phyloP scores from a whole-genome alignment of 2,113 vertebrate species.

The Phaetusa simplex region DNA sequence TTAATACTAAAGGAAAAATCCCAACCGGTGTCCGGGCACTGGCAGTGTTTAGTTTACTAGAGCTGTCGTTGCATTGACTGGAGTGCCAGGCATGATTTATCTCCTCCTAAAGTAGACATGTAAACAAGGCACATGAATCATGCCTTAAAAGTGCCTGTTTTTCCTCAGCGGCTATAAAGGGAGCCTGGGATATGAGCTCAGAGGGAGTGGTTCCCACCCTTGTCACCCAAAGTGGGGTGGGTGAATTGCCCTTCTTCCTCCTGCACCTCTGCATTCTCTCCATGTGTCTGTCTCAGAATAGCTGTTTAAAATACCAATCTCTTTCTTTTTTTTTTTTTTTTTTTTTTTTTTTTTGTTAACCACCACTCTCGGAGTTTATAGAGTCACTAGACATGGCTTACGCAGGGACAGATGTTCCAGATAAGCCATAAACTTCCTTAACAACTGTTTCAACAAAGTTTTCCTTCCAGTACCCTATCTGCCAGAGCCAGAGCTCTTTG shows the following conservation, averaged over 20 bases:
- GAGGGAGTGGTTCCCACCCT: not conserved
- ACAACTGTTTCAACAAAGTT: not conserved
- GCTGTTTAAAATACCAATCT: not conserved
- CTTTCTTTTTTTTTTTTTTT: not conserved
- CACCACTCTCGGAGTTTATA: accelerated
- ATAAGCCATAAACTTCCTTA: not conserved
- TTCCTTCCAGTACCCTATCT: not conserved
- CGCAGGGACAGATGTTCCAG: not conserved
- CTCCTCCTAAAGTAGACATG: not conserved
- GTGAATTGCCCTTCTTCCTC: not conserved
- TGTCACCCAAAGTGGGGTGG: not conserved
- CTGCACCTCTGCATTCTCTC: not conserved
- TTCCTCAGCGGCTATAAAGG: constrained; percentile 2
- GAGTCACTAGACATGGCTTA: not conserved
- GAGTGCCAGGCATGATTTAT: constrained; percentile 50
- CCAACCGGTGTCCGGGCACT: not conserved
- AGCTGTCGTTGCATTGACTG: not conserved
- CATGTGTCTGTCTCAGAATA: not conserved
- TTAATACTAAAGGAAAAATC: not conserved
- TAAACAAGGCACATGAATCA: constrained; percentile 61
- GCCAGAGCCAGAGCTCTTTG: not conserved
- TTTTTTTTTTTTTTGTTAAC: not conserved
- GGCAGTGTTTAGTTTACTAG: not conserved
- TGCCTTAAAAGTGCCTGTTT: constrained; percentile 56
- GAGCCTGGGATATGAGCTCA: constrained; percentile 48